These are phyloP conservation scores for Drosophila suboccidentalis DNA, from an alignment of 2,888 invertebrate genomes.

Conservation along the genomic window DNA sequence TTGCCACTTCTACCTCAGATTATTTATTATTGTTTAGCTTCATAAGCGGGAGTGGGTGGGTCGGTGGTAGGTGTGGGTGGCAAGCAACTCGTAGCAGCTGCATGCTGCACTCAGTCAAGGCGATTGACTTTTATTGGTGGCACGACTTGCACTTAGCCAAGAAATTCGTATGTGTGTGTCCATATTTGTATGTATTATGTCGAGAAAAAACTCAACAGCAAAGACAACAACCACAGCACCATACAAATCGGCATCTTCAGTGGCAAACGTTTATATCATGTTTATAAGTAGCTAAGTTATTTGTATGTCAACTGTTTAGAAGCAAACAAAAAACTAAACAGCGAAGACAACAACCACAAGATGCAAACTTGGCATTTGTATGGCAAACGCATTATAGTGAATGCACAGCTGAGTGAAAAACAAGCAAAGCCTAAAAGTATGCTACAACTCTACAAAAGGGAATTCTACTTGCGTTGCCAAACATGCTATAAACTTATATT, in stretches of 20 bases:
- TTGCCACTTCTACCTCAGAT: slow-evolving; percentile 23
- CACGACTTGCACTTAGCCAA: slow-evolving; percentile 14
- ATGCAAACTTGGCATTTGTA: slow-evolving; percentile 18
- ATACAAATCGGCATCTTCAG: slow-evolving; percentile 2
- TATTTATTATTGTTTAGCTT: slow-evolving; percentile 56
- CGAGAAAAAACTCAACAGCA: not conserved
- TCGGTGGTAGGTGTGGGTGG: not conserved
- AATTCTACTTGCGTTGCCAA: not conserved
- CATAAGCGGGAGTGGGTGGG: not conserved
- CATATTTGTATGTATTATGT: not conserved
- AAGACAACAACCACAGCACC: slow-evolving; percentile 7
- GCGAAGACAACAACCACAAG: not conserved
- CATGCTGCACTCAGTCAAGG: slow-evolving; percentile 25
- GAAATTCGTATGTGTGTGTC: not conserved
- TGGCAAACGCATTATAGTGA: not conserved
- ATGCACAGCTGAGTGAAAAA: not conserved
- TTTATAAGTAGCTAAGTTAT: too few species aligned
- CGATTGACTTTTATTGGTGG: slow-evolving; percentile 28
- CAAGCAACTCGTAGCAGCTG: not conserved
- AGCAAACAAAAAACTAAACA: not conserved
- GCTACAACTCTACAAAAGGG: slow-evolving; percentile 32
- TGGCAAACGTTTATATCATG: not conserved
- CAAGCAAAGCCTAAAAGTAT: slow-evolving; percentile 11
- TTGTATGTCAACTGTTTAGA: not conserved
- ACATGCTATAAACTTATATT: slow-evolving; percentile 19